Evolutionary conservation across 2,113 vertebrate genomes (phyloP), one percentile per base, ranked within the genome.

Genomic region (Nerophis ophidion): DNA sequence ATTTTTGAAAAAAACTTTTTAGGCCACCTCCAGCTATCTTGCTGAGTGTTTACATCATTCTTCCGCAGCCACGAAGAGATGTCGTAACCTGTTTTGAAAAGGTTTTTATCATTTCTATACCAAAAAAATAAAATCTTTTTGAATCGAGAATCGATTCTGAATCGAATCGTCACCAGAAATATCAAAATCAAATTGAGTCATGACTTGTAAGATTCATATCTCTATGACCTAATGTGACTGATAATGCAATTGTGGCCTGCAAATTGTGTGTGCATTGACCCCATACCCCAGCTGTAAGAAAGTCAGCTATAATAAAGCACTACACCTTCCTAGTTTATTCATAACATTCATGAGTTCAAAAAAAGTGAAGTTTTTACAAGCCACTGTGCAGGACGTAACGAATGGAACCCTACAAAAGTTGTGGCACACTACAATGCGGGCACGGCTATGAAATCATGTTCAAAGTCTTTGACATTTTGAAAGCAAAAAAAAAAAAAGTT

Each of bases 401-500:
- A 2, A 8, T 33, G 26, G 34, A 52, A 52, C 14, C 14, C 52
- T 16, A 36, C 34, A 8, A 35, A 35, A 53, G 11, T 53, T 48
- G 63, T 64, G 57, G 64, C 59, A 66, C 56, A 52, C 57, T 47
- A 56, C 60, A 56, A 35, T 50, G 65, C 58, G 26, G 26, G 2
- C 26, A 26, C 26, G 60, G 53, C 62, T 74, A 19, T 51, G 58
- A 82, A 64, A 52, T 52, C 1, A 52, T 34, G 34, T 13, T 52
- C 11, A 57, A 80, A 79, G 71, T 60, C 67, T 68, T 72, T 33
- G 46, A 68, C 60, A 51, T 65, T 26, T 64, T 66, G 68, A 35
- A 67, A 70, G 69, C 26, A 40, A 42, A 70, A 61, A 48, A 70
- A 48, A 40, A 42, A 70, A 61, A 48, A 70, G 44, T 12, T n/a